Conservation (phyloP, 2,888 invertebrate genomes). For the Drosophila leonis region DNA sequence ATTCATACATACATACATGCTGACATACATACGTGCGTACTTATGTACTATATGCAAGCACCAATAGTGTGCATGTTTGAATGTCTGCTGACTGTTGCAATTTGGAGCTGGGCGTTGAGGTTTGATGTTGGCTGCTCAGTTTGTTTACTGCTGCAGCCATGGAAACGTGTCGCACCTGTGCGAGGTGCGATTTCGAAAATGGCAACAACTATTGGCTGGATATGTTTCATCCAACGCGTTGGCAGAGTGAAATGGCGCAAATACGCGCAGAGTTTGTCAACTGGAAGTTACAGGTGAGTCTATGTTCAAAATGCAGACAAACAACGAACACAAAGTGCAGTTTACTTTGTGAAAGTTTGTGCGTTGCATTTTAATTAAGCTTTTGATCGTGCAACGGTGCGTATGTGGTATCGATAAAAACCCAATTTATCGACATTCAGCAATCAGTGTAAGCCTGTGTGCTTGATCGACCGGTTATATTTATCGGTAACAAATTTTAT, state of each 20-base stretch:
- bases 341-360: slow-evolving; percentile 26
- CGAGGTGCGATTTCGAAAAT: slow-evolving; percentile 83
- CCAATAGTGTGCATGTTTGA: slow-evolving; percentile 14
- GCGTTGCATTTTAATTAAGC: slow-evolving; percentile 34
- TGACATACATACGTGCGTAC: slow-evolving; percentile 12
- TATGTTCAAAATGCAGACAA: not conserved
- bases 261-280: slow-evolving; percentile 76
- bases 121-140: slow-evolving; percentile 57
- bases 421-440: slow-evolving; percentile 3
- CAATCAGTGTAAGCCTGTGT: slow-evolving; percentile 13
- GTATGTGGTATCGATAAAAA: slow-evolving; percentile 6
- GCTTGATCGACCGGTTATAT: slow-evolving; percentile 9
- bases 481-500: slow-evolving; percentile 10
- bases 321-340: slow-evolving; percentile 6
- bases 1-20: slow-evolving; percentile 4
- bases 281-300: slow-evolving; percentile 81
- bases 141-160: slow-evolving; percentile 63
- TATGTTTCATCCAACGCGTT: slow-evolving; percentile 79
- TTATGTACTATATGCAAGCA: slow-evolving; percentile 5
- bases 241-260: slow-evolving; percentile 75
- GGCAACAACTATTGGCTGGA: slow-evolving; percentile 79
- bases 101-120: slow-evolving; percentile 29
- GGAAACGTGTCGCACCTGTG: slow-evolving; percentile 84
- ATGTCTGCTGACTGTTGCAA: slow-evolving; percentile 40
- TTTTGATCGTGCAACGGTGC: slow-evolving; percentile 47